Evolutionary conservation across 2,888 invertebrate genomes (phyloP).

Genomic region (Rhodophaea formosa): DNA sequence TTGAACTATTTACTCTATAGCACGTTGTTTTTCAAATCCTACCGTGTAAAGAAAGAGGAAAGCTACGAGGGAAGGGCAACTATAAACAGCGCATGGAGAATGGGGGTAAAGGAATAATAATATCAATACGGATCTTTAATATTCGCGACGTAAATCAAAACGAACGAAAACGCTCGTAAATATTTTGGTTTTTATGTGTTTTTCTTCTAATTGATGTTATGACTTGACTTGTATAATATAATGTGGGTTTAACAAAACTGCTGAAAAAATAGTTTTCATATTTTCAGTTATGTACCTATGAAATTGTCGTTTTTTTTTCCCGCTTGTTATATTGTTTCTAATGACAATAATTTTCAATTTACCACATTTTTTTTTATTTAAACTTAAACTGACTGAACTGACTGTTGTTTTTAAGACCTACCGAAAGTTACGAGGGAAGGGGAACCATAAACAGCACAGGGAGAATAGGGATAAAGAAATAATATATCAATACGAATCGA

Average conservation of each 20-base stretch:
- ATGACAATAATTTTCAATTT: too few relatives aligned
- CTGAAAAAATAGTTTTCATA: too few relatives aligned
- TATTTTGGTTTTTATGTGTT: slow-evolving; percentile 61
- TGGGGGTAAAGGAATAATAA: slow-evolving; percentile 79
- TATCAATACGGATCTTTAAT: slow-evolving; percentile 81
- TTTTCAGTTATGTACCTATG: too few relatives aligned
- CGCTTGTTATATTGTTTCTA: too few relatives aligned
- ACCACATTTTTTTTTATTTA: too few relatives aligned
- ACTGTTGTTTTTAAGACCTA: slow-evolving; percentile 60
- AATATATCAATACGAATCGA: slow-evolving; percentile 81
- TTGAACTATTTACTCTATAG: too few relatives aligned
- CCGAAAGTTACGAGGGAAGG: slow-evolving; percentile 76
- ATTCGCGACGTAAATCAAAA: slow-evolving; percentile 76
- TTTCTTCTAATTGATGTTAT: too few relatives aligned
- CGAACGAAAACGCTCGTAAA: slow-evolving; percentile 74
- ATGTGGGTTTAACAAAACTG: too few relatives aligned
- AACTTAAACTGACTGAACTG: too few relatives aligned
- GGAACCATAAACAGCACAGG: slow-evolving; percentile 76
- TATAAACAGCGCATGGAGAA: slow-evolving; percentile 77
- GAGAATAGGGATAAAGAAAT: slow-evolving; percentile 78
- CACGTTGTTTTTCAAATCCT: slow-evolving; percentile 62
- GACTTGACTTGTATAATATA: too few relatives aligned
- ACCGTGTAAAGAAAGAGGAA: too few relatives aligned
- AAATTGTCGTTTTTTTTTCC: too few relatives aligned
- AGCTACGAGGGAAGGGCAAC: slow-evolving; percentile 76